Conservation (phyloP, 2,797 vertebrate species). For the Podarcis lilfordi region DNA sequence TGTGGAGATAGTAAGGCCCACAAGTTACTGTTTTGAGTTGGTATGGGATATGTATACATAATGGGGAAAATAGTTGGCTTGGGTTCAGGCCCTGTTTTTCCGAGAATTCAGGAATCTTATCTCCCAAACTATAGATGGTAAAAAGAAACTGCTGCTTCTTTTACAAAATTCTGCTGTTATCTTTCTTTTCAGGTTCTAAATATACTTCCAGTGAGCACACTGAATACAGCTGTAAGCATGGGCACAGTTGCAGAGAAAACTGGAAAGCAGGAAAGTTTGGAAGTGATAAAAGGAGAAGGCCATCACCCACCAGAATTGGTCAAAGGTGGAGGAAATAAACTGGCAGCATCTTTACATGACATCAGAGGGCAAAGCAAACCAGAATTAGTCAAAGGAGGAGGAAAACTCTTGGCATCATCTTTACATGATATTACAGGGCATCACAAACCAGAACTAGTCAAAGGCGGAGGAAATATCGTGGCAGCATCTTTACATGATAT, state of each 20-base stretch:
- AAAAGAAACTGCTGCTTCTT: neutral
- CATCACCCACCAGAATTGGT: slow-evolving; percentile 67
- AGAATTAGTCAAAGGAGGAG: slow-evolving; percentile 72
- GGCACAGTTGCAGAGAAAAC: slow-evolving; percentile 70
- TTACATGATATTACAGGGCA: slow-evolving; percentile 54
- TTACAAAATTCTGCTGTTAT: neutral
- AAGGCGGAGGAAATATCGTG: slow-evolving; percentile 70
- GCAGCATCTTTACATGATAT: slow-evolving; percentile 70
- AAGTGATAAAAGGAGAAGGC: slow-evolving; percentile 70
- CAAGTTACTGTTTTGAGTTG: neutral
- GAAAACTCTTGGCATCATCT: slow-evolving; percentile 74
- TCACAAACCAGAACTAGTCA: slow-evolving; percentile 72
- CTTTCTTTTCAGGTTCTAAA: slow-evolving; percentile 74
- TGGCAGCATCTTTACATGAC: slow-evolving; percentile 70
- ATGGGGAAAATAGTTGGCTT: neutral
- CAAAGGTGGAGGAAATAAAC: slow-evolving; percentile 66
- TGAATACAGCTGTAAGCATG: slow-evolving; percentile 45
- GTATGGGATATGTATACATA: neutral
- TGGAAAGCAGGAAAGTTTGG: slow-evolving; percentile 70
- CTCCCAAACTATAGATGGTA: neutral
- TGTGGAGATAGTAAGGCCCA: neutral
- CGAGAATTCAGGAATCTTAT: neutral
- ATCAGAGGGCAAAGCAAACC: slow-evolving; percentile 57
- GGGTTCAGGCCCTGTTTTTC: neutral
- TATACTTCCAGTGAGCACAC: slow-evolving; percentile 73